Evolutionary conservation across 1,140 invertebrate species (phyloP).

Genomic region (Orussus abietinus): DNA sequence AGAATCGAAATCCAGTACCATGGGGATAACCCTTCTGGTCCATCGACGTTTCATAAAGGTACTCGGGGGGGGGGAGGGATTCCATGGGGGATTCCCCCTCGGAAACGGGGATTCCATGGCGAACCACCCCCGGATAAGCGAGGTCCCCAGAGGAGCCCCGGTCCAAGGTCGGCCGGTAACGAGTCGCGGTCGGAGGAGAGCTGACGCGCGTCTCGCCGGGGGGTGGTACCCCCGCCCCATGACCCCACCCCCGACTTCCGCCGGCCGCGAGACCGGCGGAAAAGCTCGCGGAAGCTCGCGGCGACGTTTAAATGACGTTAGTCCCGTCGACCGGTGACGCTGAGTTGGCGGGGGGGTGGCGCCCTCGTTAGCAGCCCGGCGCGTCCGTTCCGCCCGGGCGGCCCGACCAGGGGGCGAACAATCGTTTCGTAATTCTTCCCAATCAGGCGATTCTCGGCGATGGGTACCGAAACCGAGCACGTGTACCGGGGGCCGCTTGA

Average conservation of each 20-base stretch:
- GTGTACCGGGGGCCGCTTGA: no score
- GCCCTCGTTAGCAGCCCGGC: slow-evolving; percentile 1
- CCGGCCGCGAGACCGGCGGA: no score
- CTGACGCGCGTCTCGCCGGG: slow-evolving; percentile 16
- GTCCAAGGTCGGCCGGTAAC: neutral
- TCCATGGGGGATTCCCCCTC: no score
- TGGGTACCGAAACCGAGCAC: no score
- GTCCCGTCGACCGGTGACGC: slow-evolving; percentile 36
- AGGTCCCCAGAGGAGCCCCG: slow-evolving; percentile 3
- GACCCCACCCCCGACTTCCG: no score
- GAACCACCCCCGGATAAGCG: no score
- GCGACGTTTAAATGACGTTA: slow-evolving; percentile 39
- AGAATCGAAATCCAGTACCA: no score
- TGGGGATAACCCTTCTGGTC: no score
- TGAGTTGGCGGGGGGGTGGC: slow-evolving; percentile 33
- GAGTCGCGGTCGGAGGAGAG: slow-evolving; percentile 5
- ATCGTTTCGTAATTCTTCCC: slow-evolving; percentile 48
- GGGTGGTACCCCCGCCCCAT: no score
- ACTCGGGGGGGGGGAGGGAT: no score
- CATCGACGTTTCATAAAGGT: no score
- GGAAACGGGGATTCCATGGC: no score
- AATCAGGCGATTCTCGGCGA: slow-evolving; percentile 44
- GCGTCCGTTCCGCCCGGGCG: slow-evolving; percentile 15
- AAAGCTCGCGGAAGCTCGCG: slow-evolving; percentile 14
- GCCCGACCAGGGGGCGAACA: slow-evolving; percentile 32